Conservation (phyloP, 2,797 vertebrate species). For the Alectoris magna region DNA sequence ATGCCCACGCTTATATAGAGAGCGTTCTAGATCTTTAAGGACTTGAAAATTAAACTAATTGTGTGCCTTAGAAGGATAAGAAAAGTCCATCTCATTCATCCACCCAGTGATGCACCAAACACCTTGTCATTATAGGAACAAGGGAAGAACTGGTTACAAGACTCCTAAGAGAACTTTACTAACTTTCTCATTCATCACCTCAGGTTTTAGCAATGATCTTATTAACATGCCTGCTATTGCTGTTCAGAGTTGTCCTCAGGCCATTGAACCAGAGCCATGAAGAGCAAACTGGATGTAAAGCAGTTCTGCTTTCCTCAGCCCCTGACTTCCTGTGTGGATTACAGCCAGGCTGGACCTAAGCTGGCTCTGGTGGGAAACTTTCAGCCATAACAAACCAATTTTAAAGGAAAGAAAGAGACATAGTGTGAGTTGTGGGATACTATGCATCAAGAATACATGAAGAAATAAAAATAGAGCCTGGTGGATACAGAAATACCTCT, state of each 20-base stretch:
- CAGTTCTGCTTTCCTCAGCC: conserved; percentile 2
- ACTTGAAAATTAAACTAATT: not conserved
- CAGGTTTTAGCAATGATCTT: not conserved
- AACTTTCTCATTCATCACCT: not conserved
- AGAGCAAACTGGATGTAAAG: not conserved
- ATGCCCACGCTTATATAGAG: not conserved
- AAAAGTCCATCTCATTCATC: not conserved
- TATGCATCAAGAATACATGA: not conserved
- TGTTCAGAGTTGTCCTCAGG: conserved; percentile 2
- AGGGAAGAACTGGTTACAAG: not conserved
- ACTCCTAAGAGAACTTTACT: not conserved
- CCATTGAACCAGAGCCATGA: not conserved
- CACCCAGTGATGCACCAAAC: not conserved
- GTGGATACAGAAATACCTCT: not conserved
- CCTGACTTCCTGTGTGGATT: not conserved
- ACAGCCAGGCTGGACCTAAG: not conserved
- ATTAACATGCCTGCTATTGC: not conserved
- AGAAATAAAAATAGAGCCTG: not conserved
- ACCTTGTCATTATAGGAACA: not conserved
- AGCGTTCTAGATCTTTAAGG: not conserved
- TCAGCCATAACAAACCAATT: conserved; percentile 10
- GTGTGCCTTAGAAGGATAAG: not conserved
- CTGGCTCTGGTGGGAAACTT: not conserved
- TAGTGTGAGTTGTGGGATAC: not conserved
- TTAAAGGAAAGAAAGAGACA: not conserved